Conservation (phyloP, 92 coral and sea anemone genomes). For the Zoanthus solanderi region DNA sequence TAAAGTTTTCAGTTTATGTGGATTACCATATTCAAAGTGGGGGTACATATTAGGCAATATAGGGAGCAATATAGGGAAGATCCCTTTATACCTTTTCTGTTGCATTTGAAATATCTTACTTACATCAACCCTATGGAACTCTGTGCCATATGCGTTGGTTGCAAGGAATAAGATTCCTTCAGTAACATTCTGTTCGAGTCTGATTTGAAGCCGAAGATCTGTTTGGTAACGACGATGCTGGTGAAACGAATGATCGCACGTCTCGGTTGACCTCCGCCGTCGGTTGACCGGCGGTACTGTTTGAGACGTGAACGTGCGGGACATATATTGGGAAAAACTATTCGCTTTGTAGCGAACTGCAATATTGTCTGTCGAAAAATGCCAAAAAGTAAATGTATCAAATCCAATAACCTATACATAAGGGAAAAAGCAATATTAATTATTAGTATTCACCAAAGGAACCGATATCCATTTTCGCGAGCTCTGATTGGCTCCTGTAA, state of each 20-base stretch:
- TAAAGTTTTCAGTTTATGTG: too few relatives aligned
- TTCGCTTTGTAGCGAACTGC: constrained; percentile 72
- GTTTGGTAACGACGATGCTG: constrained; percentile 59
- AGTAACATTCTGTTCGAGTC: constrained; percentile 50
- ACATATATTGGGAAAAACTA: constrained; percentile 79
- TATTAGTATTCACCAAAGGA: too few relatives aligned
- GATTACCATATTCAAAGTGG: too few relatives aligned
- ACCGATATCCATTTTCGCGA: too few relatives aligned
- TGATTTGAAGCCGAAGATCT: constrained; percentile 63
- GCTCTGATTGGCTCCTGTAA: too few relatives aligned
- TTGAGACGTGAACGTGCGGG: constrained; percentile 51
- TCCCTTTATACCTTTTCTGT: too few relatives aligned
- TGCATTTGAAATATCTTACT: background rate
- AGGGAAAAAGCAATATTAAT: too few relatives aligned
- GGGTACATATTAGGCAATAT: too few relatives aligned
- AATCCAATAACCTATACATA: too few relatives aligned
- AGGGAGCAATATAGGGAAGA: too few relatives aligned
- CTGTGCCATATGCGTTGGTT: constrained; percentile 86
- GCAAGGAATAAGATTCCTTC: constrained; percentile 70
- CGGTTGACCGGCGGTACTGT: constrained; percentile 27
- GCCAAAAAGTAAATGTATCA: too few relatives aligned
- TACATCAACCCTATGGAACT: constrained; percentile 81
- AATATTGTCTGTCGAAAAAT: constrained; percentile 52
- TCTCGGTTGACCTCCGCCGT: constrained; percentile 19
- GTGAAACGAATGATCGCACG: background rate